A percentile compares a stretch with the other conserved stretches of the same genome.
Conservation (phyloP, 2,888 invertebrate species). For the Parasteatoda lunata region DNA sequence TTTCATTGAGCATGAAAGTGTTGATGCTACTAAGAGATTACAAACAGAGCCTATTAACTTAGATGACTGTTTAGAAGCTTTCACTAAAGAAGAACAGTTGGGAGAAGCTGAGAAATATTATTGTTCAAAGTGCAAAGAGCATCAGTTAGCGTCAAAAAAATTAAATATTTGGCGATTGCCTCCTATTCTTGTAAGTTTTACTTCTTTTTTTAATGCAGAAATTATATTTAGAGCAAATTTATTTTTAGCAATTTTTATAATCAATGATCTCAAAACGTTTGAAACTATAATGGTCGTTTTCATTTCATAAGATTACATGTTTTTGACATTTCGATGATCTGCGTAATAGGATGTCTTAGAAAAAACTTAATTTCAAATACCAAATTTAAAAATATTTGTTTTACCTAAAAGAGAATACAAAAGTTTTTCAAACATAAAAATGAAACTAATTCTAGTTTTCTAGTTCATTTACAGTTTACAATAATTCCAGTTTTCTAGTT, state of each 20-base stretch:
- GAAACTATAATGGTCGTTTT: background rate
- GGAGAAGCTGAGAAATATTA: constrained; percentile 86
- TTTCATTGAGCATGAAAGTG: constrained; percentile 84
- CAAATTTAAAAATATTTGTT: too few species aligned
- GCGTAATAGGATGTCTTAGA: too few species aligned
- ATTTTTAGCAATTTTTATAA: too few species aligned
- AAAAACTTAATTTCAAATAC: too few species aligned
- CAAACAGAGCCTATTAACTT: constrained; percentile 89
- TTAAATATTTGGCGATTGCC: constrained; percentile 93
- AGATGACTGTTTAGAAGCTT: constrained; percentile 87
- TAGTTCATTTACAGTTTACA: too few species aligned
- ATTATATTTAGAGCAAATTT: too few species aligned
- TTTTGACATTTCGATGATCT: background rate
- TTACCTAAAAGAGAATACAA: too few species aligned
- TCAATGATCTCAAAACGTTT: too few species aligned
- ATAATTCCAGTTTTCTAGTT: too few species aligned
- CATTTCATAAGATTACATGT: background rate
- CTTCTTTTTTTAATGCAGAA: background rate
- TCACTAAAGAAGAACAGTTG: constrained; percentile 89
- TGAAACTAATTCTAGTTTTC: too few species aligned
- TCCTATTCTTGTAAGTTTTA: constrained; percentile 82
- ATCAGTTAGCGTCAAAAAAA: constrained; percentile 90
- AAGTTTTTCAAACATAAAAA: too few species aligned
- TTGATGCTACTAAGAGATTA: constrained; percentile 81
- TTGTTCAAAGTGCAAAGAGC: constrained; percentile 87